Percentiles rank a stretch among this genome's conserved stretches.
These are phyloP conservation scores for Lacerta bilineata DNA, from an alignment of 2,797 vertebrate species.

Conservation along the genomic window DNA sequence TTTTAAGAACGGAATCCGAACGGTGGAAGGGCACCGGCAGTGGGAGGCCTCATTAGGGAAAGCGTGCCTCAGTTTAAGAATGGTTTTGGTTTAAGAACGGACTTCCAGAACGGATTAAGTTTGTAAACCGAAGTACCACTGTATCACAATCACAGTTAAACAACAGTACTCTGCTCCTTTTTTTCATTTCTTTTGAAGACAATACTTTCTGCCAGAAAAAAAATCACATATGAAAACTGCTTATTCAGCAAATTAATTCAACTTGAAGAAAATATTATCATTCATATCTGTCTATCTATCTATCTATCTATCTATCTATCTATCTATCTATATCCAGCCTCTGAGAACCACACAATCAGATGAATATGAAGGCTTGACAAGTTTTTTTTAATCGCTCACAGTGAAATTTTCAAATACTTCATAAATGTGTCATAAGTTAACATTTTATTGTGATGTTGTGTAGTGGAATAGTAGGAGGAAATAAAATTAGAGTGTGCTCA, in stretches of 20 bases:
- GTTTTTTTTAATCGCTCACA: constrained; percentile 16
- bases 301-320: no score
- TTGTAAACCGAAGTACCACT: no score
- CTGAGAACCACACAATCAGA: constrained; percentile 54
- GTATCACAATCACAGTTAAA: neutral
- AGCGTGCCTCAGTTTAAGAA: no score
- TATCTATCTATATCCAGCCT: neutral
- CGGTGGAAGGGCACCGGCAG: no score
- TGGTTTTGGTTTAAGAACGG: no score
- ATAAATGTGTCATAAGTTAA: constrained; percentile 43
- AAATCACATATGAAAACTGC: constrained; percentile 17
- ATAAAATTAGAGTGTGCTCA: neutral
- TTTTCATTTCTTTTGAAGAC: constrained; percentile 23
- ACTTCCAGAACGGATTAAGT: no score
- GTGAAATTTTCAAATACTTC: constrained; percentile 40
- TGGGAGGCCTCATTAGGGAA: no score
- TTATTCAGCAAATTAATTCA: constrained; percentile 29
- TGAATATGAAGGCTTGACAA: constrained; percentile 54
- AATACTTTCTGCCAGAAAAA: neutral
- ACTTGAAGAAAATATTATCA: constrained; percentile 15
- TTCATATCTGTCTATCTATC: no score
- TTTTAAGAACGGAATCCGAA: no score
- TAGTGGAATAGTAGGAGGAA: neutral
- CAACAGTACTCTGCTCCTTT: constrained; percentile 20
- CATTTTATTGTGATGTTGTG: neutral